These are phyloP conservation scores for Siniperca obscura DNA, from an alignment of 2,797 vertebrate species.

Conservation along the genomic window DNA sequence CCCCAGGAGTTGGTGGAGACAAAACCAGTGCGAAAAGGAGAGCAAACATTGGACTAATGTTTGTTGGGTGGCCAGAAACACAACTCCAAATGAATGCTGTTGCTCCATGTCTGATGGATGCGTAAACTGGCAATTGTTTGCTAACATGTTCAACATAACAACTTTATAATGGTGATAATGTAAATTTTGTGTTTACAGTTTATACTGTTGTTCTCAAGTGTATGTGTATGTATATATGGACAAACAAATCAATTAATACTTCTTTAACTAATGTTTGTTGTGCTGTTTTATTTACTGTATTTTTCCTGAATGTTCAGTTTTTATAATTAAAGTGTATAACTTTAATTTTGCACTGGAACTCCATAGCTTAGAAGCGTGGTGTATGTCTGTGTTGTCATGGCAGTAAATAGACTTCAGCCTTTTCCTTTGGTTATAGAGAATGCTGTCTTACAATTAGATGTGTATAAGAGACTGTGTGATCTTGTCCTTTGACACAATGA, in stretches of 20 bases:
- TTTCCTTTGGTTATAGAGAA: not conserved
- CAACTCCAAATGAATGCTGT: not conserved
- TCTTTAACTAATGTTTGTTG: not conserved
- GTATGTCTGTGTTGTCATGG: not conserved
- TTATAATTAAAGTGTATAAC: not conserved
- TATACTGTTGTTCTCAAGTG: not conserved
- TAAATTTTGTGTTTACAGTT: not conserved
- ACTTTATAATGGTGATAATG: not conserved
- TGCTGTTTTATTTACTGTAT: not conserved
- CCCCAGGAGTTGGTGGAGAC: slow-evolving; percentile 4
- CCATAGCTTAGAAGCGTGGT: not conserved
- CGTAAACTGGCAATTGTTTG: not conserved
- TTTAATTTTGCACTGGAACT: not conserved
- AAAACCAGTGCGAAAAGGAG: slow-evolving; percentile 14
- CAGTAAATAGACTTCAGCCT: not conserved
- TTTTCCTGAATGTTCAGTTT: not conserved
- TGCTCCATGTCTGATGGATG: not conserved
- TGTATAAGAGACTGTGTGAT: not conserved
- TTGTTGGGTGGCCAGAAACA: not conserved
- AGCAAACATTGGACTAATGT: not conserved
- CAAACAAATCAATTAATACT: no score
- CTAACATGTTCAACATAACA: not conserved
- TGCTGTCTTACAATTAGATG: not conserved
- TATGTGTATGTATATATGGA: no score
- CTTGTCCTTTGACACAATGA: slow-evolving; percentile 48